These are phyloP conservation scores for Eristalis tenax DNA, from an alignment of 2,888 invertebrate species.

Conservation along the genomic window DNA sequence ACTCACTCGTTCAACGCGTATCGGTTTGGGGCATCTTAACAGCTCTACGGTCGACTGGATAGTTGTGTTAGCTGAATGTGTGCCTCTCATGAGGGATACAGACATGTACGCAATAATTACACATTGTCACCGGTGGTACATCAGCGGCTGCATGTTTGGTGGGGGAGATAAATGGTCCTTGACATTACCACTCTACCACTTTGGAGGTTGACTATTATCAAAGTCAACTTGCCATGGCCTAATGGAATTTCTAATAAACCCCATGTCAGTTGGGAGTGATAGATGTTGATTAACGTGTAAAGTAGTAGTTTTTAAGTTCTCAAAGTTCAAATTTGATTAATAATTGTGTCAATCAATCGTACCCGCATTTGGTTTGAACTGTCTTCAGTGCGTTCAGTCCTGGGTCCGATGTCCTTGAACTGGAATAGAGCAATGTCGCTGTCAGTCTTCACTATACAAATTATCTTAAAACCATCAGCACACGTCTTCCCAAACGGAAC, in stretches of 20 bases:
- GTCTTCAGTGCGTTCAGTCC: no score
- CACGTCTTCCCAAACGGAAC: no score
- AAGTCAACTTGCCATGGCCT: background rate
- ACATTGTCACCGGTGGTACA: background rate
- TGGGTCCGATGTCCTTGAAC: background rate
- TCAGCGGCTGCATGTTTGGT: background rate
- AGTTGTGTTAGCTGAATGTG: conserved; percentile 49
- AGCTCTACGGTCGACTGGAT: conserved; percentile 42
- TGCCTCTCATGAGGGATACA: conserved; percentile 2
- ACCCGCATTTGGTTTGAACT: background rate
- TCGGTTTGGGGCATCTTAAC: conserved; percentile 23
- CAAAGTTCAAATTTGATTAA: background rate
- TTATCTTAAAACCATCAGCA: background rate
- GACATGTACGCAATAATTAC: conserved; percentile 16
- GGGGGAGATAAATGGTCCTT: background rate
- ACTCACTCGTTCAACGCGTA: background rate
- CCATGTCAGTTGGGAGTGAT: background rate
- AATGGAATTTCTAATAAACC: conserved; percentile 9
- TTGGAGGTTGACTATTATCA: conserved; percentile 1
- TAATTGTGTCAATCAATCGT: background rate
- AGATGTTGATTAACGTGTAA: background rate
- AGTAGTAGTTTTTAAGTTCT: background rate
- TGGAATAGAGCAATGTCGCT: background rate
- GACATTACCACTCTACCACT: background rate
- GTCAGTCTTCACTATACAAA: background rate